A percentile compares a stretch with the other conserved stretches of the same genome.
Conservation (phyloP, 1,140 invertebrate genomes). For the Diploscapter pachys region DNA sequence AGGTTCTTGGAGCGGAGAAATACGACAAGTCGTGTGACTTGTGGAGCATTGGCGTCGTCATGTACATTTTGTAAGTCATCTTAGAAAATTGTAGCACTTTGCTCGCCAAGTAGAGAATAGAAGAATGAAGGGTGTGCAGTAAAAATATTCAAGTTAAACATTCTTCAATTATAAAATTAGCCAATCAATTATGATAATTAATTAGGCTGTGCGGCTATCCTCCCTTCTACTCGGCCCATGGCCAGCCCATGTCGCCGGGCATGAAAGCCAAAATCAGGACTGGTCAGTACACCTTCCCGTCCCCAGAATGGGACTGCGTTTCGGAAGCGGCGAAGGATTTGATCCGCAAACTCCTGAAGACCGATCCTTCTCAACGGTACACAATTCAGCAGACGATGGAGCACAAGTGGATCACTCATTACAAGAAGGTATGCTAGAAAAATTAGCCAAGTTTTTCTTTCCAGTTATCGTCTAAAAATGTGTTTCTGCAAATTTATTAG, state of each 20-base stretch:
- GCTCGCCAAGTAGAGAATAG: not conserved
- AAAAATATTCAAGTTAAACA: too few species aligned
- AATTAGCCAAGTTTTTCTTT: not conserved
- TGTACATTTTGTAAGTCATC: conserved; percentile 86
- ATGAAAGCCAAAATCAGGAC: conserved; percentile 75
- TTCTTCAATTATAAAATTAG: conserved; percentile 16
- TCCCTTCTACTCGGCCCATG: conserved; percentile 95
- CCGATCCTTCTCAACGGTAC: conserved; percentile 82
- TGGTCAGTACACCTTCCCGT: conserved; percentile 93
- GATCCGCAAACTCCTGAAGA: conserved; percentile 85
- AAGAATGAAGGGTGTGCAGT: conserved; percentile 1
- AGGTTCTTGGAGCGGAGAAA: conserved; percentile 84
- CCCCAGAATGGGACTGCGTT: conserved; percentile 91
- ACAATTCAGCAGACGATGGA: conserved; percentile 84
- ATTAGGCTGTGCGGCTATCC: conserved; percentile 88
- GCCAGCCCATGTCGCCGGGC: conserved; percentile 93
- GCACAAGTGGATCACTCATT: conserved; percentile 78
- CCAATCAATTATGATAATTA: conserved; percentile 39
- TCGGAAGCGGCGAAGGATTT: conserved; percentile 88
- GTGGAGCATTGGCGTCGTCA: conserved; percentile 95
- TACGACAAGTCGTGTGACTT: conserved; percentile 98
- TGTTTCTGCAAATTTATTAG: not conserved
- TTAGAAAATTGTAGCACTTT: not conserved
- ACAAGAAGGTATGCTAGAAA: conserved; percentile 45
- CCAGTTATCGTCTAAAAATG: not conserved